Evolutionary conservation across 2,797 vertebrate genomes (phyloP).

Genomic region (Phoxinus dragarum): DNA sequence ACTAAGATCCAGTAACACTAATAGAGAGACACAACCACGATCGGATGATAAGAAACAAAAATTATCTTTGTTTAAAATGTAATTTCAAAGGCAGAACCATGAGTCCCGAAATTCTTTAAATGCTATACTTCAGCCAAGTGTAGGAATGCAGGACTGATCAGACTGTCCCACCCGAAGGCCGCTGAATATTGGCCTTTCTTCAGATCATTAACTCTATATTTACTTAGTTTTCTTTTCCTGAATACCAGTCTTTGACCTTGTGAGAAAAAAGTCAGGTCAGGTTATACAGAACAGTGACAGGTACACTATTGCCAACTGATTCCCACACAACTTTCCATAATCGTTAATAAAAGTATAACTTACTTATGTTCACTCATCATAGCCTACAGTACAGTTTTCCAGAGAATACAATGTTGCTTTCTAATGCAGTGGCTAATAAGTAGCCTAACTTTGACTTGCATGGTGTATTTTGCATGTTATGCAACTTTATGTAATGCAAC

Average conservation of each 20-base stretch:
- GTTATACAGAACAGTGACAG: background rate
- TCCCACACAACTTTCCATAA: background rate
- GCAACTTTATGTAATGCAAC: background rate
- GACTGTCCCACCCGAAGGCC: slow-evolving; percentile 31
- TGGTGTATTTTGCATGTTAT: slow-evolving; percentile 15
- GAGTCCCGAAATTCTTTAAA: too few species aligned
- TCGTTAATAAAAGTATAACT: background rate
- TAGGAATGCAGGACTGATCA: background rate
- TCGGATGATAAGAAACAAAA: too few species aligned
- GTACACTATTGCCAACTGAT: background rate
- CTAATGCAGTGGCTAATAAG: too few species aligned
- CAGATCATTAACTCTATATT: slow-evolving; percentile 55
- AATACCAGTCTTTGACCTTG: slow-evolving; percentile 21
- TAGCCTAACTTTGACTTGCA: background rate
- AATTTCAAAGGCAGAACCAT: background rate
- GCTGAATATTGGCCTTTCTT: slow-evolving; percentile 17
- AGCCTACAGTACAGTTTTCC: background rate
- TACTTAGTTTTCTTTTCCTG: background rate
- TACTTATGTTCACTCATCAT: background rate
- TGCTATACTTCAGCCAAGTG: background rate
- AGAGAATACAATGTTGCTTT: background rate
- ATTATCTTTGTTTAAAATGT: background rate
- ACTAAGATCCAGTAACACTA: too few species aligned
- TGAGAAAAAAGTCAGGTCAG: background rate
- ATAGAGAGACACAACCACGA: too few species aligned